Evolutionary conservation across 2,113 vertebrate species (phyloP).

Genomic region (Bothrops jararaca): DNA sequence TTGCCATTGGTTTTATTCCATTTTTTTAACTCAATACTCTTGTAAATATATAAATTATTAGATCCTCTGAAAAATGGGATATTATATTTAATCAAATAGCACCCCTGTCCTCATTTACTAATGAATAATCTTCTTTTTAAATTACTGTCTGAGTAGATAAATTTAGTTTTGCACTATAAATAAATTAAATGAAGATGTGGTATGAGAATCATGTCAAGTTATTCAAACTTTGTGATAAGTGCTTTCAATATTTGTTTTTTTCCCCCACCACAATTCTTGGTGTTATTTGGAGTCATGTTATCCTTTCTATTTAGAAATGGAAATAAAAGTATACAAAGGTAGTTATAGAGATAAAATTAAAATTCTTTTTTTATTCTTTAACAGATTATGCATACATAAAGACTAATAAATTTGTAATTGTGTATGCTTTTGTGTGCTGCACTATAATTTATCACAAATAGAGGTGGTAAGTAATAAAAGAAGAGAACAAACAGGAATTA

Average conservation of each 20-base stretch:
- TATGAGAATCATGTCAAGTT: conserved; percentile 6
- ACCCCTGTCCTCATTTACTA: background rate
- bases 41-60: conserved; percentile 17
- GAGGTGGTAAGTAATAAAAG: background rate
- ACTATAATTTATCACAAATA: background rate
- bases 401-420: background rate
- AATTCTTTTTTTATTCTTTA: background rate
- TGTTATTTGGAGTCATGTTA: background rate
- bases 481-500: background rate
- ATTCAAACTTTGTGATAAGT: background rate
- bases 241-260: background rate
- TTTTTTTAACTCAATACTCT: background rate
- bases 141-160: background rate
- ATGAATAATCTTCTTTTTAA: background rate
- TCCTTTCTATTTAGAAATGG: background rate
- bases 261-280: background rate
- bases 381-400: background rate
- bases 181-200: conserved; percentile 27
- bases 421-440: background rate
- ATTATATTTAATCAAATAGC: background rate
- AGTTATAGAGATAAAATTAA: background rate
- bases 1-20: background rate
- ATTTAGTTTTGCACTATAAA: background rate
- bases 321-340: background rate
- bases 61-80: background rate